phyloP scores from a whole-genome alignment of 1,140 invertebrate species.

The Panulirus ornatus region DNA sequence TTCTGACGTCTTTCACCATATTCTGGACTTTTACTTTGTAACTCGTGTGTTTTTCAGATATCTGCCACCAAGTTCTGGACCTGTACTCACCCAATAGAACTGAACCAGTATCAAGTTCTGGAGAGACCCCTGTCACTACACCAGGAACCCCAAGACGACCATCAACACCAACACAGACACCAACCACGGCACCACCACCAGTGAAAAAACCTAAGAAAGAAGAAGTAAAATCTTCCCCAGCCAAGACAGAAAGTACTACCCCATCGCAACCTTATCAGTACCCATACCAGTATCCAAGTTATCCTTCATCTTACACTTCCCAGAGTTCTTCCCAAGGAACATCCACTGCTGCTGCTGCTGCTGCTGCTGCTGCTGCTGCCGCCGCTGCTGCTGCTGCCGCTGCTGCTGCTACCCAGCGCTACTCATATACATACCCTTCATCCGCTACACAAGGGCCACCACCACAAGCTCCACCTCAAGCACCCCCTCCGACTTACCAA shows the following conservation, averaged over 20 bases:
- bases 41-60: conserved; percentile 89
- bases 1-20: background rate
- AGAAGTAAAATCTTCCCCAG: conserved; percentile 60
- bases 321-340: conserved; percentile 15
- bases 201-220: conserved; percentile 70
- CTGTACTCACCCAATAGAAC: conserved; percentile 84
- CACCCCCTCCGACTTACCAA: conserved; percentile 67
- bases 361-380: conserved; percentile 5
- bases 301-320: conserved; percentile 26
- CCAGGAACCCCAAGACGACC: conserved; percentile 33
- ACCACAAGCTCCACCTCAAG: conserved; percentile 63
- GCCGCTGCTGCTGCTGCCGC: conserved; percentile 25
- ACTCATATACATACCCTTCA: conserved; percentile 61
- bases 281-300: conserved; percentile 44
- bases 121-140: conserved; percentile 34
- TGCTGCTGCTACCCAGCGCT: conserved; percentile 55
- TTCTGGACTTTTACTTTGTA: conserved; percentile 16
- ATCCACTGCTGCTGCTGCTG: conserved; percentile 26
- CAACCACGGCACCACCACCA: conserved; percentile 43
- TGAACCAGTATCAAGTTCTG: conserved; percentile 48
- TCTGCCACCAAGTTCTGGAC: conserved; percentile 97
- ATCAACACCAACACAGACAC: conserved; percentile 23
- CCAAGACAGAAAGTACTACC: conserved; percentile 2
- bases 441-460: conserved; percentile 64
- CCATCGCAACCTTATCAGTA: conserved; percentile 15